Conservation (phyloP, 2,888 invertebrate species). For the Chloromyia formosa region DNA sequence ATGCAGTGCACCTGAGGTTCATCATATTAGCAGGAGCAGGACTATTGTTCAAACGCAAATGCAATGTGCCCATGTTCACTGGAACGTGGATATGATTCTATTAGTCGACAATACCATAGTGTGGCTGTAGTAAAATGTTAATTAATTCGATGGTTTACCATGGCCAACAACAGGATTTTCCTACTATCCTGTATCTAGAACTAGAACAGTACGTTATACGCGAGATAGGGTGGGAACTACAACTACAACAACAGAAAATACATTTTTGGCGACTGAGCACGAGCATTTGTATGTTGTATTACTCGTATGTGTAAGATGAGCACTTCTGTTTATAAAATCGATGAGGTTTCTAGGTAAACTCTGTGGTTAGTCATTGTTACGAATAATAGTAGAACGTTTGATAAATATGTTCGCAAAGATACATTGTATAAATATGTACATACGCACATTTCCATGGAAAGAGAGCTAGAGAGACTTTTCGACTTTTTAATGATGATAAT, state of each 20-base stretch:
- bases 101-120: background rate
- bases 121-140: conserved; percentile 29
- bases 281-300: background rate
- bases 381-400: background rate
- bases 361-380: background rate
- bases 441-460: too few relatives aligned
- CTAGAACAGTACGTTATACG: background rate
- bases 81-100: conserved; percentile 6
- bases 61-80: too few relatives aligned
- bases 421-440: too few relatives aligned
- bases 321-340: conserved; percentile 30
- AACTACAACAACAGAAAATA: background rate
- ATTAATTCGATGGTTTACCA: conserved; percentile 41
- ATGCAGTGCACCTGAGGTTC: too few relatives aligned
- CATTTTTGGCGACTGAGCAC: background rate
- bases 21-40: too few relatives aligned
- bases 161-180: conserved; percentile 26
- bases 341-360: conserved; percentile 23
- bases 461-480: too few relatives aligned
- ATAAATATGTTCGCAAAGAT: background rate
- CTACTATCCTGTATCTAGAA: background rate
- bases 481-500: too few relatives aligned
- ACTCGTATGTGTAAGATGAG: background rate
- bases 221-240: background rate
- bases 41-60: too few relatives aligned